These are phyloP conservation scores for Syngnathus acus DNA, from an alignment of 2,797 vertebrate genomes.

Conservation along the genomic window DNA sequence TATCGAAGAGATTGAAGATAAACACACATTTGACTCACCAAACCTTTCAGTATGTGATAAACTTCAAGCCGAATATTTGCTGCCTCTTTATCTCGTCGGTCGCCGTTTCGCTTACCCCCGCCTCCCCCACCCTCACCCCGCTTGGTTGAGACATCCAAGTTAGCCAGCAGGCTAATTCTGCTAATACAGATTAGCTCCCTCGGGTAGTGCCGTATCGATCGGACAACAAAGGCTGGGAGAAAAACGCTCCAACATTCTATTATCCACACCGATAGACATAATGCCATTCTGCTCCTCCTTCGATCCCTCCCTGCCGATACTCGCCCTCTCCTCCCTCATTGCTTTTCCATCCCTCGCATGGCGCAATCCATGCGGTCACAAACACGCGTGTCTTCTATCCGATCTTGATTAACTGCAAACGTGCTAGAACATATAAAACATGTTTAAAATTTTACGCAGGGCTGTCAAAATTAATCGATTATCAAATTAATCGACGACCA, in stretches of 20 bases:
- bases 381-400: slow-evolving; percentile 22
- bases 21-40: not conserved
- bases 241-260: slow-evolving; percentile 74
- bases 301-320: slow-evolving; percentile 6
- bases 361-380: not conserved
- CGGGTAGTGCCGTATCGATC: slow-evolving; percentile 71
- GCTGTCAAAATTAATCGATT: no score
- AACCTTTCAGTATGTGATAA: slow-evolving; percentile 2
- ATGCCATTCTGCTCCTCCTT: slow-evolving; percentile 58
- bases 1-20: slow-evolving; percentile 1
- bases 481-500: no score
- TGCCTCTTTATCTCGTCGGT: not conserved
- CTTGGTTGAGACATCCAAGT: slow-evolving; percentile 64
- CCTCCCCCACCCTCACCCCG: not conserved
- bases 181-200: slow-evolving; percentile 78
- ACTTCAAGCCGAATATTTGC: not conserved
- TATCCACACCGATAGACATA: slow-evolving; percentile 75
- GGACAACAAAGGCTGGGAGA: slow-evolving; percentile 72
- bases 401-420: not conserved
- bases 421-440: no score
- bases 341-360: not conserved
- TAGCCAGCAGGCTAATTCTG: slow-evolving; percentile 72
- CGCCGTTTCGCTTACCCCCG: not conserved
- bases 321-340: slow-evolving; percentile 36
- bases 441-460: no score